Evolutionary conservation across 2,113 vertebrate species (phyloP), one percentile per base, ranked within the genome.

Genomic region (Tylochromis polylepis): DNA sequence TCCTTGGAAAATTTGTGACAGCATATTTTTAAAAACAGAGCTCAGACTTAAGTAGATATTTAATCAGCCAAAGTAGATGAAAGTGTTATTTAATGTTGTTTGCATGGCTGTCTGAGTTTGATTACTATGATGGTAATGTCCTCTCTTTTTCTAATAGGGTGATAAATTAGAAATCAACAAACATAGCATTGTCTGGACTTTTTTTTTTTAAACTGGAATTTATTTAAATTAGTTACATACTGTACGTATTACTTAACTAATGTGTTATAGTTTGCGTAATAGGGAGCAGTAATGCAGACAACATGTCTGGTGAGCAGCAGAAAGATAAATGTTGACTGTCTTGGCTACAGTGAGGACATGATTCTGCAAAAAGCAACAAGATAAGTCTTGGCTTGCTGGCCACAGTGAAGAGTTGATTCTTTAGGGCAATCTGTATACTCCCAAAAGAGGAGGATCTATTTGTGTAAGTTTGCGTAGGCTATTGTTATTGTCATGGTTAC

Each of bases 361-460:
- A 53, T 34, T 53, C 27, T 53, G 72, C 72, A 77, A 77, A 77
- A 49, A 77, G 46, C 72, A 77, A 34, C 16, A 53, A 53, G 27
- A 53, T 82, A 24, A 89, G 97, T 97, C 59, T 83, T 97, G 94
- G 95, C 96, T 94, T 91, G 86, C 53, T 97, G 97, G 94, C 96
- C 96, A 72, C 95, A 95, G 78, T 72, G 96, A 87, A 43, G 15
- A n/a, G 77, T 55, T 88, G 53, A 41, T 58, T 86, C 85, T 90
- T 22, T 78, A 95, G 97, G 96, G 96, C 95, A 94, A 97, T 96
- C 75, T 85, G 46, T 89, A 81, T 20, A 80, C 16, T 67, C 49
- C 60, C 89, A 87, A 90, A 92, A 90, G 83, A 89, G 91, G 83
- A 92, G 79, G 83, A 83, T 92, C 87, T 92, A 86, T 94, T 93